A percentile compares a stretch with the other conserved stretches of the same genome.
phyloP scores from a whole-genome alignment of 2,797 vertebrate species.

The Sparus aurata region DNA sequence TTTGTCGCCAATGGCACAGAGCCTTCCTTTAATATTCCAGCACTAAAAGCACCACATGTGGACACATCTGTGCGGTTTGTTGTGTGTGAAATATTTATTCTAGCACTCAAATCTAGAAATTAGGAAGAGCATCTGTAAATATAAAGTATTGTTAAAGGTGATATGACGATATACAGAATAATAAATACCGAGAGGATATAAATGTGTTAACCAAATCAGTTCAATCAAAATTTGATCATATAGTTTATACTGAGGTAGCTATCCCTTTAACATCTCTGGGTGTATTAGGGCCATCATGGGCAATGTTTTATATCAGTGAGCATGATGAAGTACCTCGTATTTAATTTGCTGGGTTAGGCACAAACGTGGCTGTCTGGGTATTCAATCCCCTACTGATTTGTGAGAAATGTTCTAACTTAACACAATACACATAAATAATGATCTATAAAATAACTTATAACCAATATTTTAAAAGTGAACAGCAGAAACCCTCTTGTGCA shows the following conservation, averaged over 20 bases:
- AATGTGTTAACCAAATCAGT: neutral
- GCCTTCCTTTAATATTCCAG: slow-evolving; percentile 1
- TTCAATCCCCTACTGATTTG: neutral
- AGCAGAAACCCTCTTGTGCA: slow-evolving; percentile 35
- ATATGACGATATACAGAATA: neutral
- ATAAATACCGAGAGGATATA: neutral
- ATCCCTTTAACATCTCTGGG: neutral
- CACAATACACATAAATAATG: neutral
- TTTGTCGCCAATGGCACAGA: slow-evolving; percentile 57
- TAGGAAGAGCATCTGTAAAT: neutral
- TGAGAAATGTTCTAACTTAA: neutral
- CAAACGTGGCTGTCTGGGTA: neutral
- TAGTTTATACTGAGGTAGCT: neutral
- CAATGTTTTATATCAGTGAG: neutral
- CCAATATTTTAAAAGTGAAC: neutral
- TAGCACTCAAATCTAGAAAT: neutral
- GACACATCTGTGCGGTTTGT: too few species aligned
- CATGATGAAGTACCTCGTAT: slow-evolving; percentile 5
- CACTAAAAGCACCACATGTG: neutral
- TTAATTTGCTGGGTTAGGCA: neutral
- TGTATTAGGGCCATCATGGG: neutral
- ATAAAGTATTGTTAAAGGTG: neutral
- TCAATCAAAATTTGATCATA: neutral
- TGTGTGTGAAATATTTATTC: neutral
- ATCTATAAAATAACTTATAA: too few species aligned